These are phyloP conservation scores for Napeogenes inachia DNA, from an alignment of 2,888 invertebrate species.

Conservation along the genomic window DNA sequence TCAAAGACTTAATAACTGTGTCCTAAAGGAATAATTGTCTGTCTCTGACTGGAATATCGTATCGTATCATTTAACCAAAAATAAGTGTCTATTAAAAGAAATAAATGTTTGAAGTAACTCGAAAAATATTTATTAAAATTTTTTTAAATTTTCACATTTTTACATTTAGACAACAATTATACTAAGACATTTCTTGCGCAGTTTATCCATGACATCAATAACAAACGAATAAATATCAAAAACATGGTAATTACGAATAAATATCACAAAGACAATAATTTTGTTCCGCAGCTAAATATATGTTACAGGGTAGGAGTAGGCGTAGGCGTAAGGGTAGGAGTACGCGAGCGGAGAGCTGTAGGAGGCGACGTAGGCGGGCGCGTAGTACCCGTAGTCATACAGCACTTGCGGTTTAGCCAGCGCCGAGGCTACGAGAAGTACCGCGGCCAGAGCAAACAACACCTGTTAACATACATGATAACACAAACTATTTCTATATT, in stretches of 20 bases:
- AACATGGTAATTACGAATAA: not conserved
- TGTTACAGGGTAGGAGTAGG: slow-evolving; percentile 60
- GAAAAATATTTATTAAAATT: too few relatives aligned
- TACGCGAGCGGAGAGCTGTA: slow-evolving; percentile 59
- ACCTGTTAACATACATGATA: slow-evolving; percentile 38
- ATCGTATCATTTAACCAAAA: too few relatives aligned
- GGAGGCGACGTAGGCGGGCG: slow-evolving; percentile 54
- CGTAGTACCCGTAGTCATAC: slow-evolving; percentile 60
- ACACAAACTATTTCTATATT: not conserved
- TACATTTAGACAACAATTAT: too few relatives aligned
- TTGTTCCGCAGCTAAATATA: slow-evolving; percentile 42
- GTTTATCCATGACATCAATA: too few relatives aligned
- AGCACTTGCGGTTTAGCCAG: slow-evolving; percentile 65
- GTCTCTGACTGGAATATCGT: too few relatives aligned
- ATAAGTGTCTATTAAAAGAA: too few relatives aligned
- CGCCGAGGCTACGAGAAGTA: slow-evolving; percentile 47
- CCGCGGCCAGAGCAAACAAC: slow-evolving; percentile 47
- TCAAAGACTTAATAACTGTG: too few relatives aligned
- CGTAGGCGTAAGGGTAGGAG: slow-evolving; percentile 64
- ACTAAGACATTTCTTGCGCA: too few relatives aligned
- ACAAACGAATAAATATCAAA: not conserved
- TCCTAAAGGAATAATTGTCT: too few relatives aligned
- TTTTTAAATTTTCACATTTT: too few relatives aligned
- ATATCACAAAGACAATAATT: not conserved
- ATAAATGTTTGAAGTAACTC: too few relatives aligned